Base-by-base conservation (phyloP, 2,113 vertebrate genomes). In the Drymodes brunneopygia region DNA sequence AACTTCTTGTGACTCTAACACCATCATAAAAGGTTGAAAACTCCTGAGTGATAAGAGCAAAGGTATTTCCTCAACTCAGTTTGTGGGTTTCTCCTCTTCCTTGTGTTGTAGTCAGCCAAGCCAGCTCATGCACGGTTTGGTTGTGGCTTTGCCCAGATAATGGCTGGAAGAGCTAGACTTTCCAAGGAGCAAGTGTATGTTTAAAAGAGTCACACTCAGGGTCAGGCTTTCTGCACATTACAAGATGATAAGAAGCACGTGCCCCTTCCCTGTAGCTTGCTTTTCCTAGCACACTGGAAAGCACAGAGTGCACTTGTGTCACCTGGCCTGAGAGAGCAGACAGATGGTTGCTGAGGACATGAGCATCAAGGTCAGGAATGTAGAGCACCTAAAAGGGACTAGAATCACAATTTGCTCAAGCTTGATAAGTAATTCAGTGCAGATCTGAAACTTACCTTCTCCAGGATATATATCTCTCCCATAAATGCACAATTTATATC, bases 401-500 rank as follows among this genome's bases (percentile, higher is more conserved):
- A 71, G 44, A 81, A 74, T 12, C 36, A 60, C 48, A 38, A 25
- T 53, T 73, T 66, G 11, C 20, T 88, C 36, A 36, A 42, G 28
- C 9, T 51, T 80, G n/a, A 64, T 6, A 78, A 65, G 18, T 67
- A 10, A 61, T 71, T 64, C 24, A 28, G 29, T 35, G 5, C 42
- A 71, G 8, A 33, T 58, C 10, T 50, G 36, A 85, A 70, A 70
- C 94, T 98, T 97, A 99, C 99, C 99, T 98, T 99, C 97, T 77
- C 99, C 99, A 0, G 99, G 99, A 40, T 97, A 93, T 67, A 98
- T 92, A 86, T 99, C 99, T 73, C 99, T 98, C 27, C 98, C 98
- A 51, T 98, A 97, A 90, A 99, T 98, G 88, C 98, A 99, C 15
- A 99, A 97, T 83, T 96, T 98, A 96, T 99, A 99, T 44, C 98